Evolutionary conservation across 2,797 vertebrate species (phyloP), one percentile per base, ranked within the genome.

Genomic region (Urocyon cinereoargenteus): DNA sequence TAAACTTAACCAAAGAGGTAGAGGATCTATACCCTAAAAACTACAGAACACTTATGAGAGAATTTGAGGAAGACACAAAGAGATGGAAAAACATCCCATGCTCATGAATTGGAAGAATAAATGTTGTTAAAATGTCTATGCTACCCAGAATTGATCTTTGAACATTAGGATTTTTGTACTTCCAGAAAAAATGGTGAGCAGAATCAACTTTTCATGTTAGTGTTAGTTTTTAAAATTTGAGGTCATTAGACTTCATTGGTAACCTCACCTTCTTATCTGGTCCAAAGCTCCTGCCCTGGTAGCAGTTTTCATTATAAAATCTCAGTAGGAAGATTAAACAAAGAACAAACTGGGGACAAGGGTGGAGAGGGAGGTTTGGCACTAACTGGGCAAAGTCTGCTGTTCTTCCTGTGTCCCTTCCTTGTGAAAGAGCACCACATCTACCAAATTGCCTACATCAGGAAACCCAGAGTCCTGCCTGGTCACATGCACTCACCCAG

Each of bases 141-240:
- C 40, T 45, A 45, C 40, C 40, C 40, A 45, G 40, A 68, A 59
- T 6, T 45, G 24, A 75, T 62, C 45, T 92, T 64, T n/a, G 14
- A 21, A 26, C 18, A 79, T 57, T 31, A 40, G 24, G 68, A 72
- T 70, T 31, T 86, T 59, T 0, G 0, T 81, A 84, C 10, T 61
- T 81, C 15, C 28, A 45, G 49, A 79, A 68, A 81, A 93, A 82
- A 78, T 22, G 12, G 5, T 8, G 21, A 12, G 31, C 45, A 49
- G 62, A 49, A 45, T 92, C 40, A 21, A 21, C 18, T 86, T 95
- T 70, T 36, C 21, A 75, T 64, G n/a, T 26, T 59, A 84, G 26
- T 64, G 36, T 64, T 82, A 26, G n/a, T 31, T 88, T 96, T 84
- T 84, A 36, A 78, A 84, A 59, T 78, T 75, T 34, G 68, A 94